phyloP scores from a whole-genome alignment of 2,888 invertebrate genomes.

The Cactoblastis cactorum region DNA sequence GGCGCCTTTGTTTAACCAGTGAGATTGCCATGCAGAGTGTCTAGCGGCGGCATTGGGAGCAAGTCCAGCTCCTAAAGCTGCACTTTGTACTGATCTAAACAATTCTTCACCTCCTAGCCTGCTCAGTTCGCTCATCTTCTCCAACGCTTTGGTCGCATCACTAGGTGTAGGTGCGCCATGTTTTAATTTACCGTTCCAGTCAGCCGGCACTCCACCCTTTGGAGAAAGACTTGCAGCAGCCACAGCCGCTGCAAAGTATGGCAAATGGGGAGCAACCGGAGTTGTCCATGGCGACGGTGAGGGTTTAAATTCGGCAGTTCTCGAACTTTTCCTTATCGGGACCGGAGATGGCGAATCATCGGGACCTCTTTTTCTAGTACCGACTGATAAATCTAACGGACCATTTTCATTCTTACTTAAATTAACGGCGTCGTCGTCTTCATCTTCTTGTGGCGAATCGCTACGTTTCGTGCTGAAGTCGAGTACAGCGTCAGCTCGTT shows the following conservation, averaged over 20 bases:
- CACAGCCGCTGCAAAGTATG: slow-evolving; percentile 89
- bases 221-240: slow-evolving; percentile 88
- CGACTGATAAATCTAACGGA: slow-evolving; percentile 89
- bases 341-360: slow-evolving; percentile 82
- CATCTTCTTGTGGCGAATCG: slow-evolving; percentile 69
- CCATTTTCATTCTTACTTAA: slow-evolving; percentile 85
- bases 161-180: slow-evolving; percentile 83
- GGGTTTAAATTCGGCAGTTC: slow-evolving; percentile 84
- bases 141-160: slow-evolving; percentile 92
- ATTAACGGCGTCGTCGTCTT: slow-evolving; percentile 84
- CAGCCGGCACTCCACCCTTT: slow-evolving; percentile 81
- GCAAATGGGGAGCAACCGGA: slow-evolving; percentile 87
- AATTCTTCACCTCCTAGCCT: slow-evolving; percentile 89
- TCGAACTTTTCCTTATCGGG: slow-evolving; percentile 82
- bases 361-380: slow-evolving; percentile 84
- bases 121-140: slow-evolving; percentile 94
- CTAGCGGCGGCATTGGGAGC: slow-evolving; percentile 82
- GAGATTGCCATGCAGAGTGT: slow-evolving; percentile 97
- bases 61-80: slow-evolving; percentile 69
- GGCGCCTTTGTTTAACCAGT: slow-evolving; percentile 97
- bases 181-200: slow-evolving; percentile 91
- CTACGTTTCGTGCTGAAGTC: slow-evolving; percentile 90
- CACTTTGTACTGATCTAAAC: slow-evolving; percentile 81
- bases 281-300: slow-evolving; percentile 88
- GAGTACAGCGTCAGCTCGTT: slow-evolving; percentile 82